Evolutionary conservation across 1,140 invertebrate genomes (phyloP).

Genomic region (Artemia franciscana): DNA sequence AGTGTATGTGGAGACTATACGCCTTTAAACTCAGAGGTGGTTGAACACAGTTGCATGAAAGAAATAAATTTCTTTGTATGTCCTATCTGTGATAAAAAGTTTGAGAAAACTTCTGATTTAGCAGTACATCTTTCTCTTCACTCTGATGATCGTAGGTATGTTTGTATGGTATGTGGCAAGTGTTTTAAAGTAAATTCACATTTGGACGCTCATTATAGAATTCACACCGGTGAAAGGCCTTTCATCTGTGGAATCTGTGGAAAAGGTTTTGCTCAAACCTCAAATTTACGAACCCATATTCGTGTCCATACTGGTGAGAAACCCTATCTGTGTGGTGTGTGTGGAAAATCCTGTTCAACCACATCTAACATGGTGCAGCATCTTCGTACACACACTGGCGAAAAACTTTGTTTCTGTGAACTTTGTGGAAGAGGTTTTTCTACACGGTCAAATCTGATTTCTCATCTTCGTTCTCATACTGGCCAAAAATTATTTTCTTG

Average conservation of each 20-base stretch:
- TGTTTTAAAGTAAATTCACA: too few relatives aligned
- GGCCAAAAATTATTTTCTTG: conserved; percentile 36
- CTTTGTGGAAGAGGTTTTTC: conserved; percentile 14
- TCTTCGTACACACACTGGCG: conserved; percentile 24
- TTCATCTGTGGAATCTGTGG: too few relatives aligned
- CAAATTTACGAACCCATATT: too few relatives aligned
- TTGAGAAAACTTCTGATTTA: too few relatives aligned
- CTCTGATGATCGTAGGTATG: not conserved
- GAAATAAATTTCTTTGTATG: too few relatives aligned
- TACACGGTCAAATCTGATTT: conserved; percentile 13
- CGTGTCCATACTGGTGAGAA: conserved; percentile 63
- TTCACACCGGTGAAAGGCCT: conserved; percentile 8
- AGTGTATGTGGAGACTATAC: too few relatives aligned
- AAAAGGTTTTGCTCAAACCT: too few relatives aligned
- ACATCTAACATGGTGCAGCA: conserved; percentile 5
- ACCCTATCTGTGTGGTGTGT: conserved; percentile 26
- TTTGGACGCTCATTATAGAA: too few relatives aligned
- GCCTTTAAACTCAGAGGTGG: too few relatives aligned
- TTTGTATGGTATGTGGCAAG: not conserved
- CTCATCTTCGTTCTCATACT: conserved; percentile 16
- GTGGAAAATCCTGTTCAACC: conserved; percentile 1
- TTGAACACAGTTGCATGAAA: too few relatives aligned
- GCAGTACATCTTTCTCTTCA: too few relatives aligned
- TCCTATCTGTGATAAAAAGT: too few relatives aligned
- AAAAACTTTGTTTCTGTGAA: conserved; percentile 34